Conservation (phyloP, 1,140 invertebrate genomes). For the Wiebesia pumilae region DNA sequence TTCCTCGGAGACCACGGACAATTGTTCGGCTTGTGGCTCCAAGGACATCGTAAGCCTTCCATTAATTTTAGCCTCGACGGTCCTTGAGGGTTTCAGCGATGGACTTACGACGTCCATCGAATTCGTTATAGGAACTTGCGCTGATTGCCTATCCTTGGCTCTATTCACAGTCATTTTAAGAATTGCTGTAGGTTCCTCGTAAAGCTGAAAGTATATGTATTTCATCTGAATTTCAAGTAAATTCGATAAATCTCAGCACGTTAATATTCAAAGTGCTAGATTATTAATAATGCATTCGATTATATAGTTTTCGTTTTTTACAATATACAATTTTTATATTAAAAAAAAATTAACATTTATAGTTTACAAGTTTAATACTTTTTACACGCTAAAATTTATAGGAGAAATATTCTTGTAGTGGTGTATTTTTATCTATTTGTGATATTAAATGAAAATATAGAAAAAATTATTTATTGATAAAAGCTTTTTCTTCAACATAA, state of each 20-base stretch:
- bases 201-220: conserved; percentile 58
- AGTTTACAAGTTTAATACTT: too few species aligned
- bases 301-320: too few species aligned
- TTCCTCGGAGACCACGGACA: conserved; percentile 58
- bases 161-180: conserved; percentile 60
- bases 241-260: too few species aligned
- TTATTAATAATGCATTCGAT: background rate
- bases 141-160: conserved; percentile 50
- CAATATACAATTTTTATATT: too few species aligned
- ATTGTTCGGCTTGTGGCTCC: conserved; percentile 58
- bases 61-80: conserved; percentile 63
- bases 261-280: background rate
- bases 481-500: too few species aligned
- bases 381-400: too few species aligned
- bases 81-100: conserved; percentile 12
- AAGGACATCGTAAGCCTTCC: conserved; percentile 56
- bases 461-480: too few species aligned
- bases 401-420: too few species aligned
- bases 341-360: too few species aligned
- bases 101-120: conserved; percentile 25
- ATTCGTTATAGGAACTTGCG: conserved; percentile 53
- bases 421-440: too few species aligned
- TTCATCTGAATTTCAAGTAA: background rate
- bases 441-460: too few species aligned
- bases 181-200: conserved; percentile 63